These are phyloP conservation scores for Aurelia sp. DNA, from an alignment of 30 jellyfish, hydroid and myxozoan species.

Conservation along the genomic window DNA sequence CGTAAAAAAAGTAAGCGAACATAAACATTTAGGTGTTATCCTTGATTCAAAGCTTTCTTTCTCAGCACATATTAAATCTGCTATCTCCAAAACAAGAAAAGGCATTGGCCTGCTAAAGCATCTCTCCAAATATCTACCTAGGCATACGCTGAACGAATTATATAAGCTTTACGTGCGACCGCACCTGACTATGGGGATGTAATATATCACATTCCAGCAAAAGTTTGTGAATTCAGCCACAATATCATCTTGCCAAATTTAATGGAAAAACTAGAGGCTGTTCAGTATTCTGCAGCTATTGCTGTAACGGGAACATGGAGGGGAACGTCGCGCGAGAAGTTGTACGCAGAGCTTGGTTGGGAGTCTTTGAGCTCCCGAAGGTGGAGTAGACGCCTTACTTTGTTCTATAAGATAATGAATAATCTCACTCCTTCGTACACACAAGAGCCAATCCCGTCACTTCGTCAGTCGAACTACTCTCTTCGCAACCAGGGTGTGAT, in stretches of 20 bases:
- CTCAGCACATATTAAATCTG: too few relatives aligned
- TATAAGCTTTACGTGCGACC: constrained; percentile 21
- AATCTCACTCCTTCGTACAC: constrained; percentile 44
- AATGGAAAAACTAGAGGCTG: too few relatives aligned
- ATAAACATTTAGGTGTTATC: constrained; percentile 66
- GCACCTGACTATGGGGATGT: constrained; percentile 25
- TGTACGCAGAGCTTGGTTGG: too few relatives aligned
- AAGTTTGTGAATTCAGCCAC: constrained; percentile 27
- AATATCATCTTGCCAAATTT: constrained; percentile 8
- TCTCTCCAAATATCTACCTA: too few relatives aligned
- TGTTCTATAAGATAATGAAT: constrained; percentile 8
- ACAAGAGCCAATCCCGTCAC: constrained; percentile 35
- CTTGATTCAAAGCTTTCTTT: constrained; percentile 39
- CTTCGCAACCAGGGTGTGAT: constrained; percentile 51
- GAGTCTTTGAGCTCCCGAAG: too few relatives aligned
- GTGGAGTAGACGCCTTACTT: too few relatives aligned
- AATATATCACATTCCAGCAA: constrained; percentile 2
- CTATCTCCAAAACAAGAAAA: too few relatives aligned
- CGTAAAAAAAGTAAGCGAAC: constrained; percentile 34
- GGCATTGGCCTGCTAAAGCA: too few relatives aligned
- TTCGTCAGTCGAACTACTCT: constrained; percentile 32
- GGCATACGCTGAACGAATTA: neutral
- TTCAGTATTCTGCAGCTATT: too few relatives aligned
- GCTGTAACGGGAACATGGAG: too few relatives aligned
- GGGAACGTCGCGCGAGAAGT: too few relatives aligned